Conservation (phyloP, 2,797 vertebrate species). For the Tolypeutes matacus region DNA sequence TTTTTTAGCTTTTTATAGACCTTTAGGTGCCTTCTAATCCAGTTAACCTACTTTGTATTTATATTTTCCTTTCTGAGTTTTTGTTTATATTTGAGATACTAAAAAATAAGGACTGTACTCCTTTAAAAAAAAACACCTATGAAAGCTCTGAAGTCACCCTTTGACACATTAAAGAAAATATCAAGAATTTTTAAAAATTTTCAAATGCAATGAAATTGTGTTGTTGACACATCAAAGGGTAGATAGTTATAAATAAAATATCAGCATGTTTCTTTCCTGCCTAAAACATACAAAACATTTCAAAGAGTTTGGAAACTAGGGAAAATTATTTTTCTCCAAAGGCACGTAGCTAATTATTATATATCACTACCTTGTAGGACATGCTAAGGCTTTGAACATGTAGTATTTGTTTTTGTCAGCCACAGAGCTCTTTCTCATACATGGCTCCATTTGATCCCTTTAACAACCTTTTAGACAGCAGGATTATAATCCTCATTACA, state of each 20-base stretch:
- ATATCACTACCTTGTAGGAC: neutral
- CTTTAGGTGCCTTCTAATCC: constrained; percentile 9
- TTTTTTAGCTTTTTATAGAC: neutral
- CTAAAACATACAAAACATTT: constrained; percentile 35
- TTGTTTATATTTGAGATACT: constrained; percentile 52
- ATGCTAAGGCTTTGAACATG: neutral
- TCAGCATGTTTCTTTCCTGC: neutral
- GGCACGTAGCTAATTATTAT: constrained; percentile 50
- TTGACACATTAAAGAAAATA: constrained; percentile 67
- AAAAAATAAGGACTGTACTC: neutral
- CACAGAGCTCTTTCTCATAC: neutral
- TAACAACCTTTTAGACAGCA: neutral
- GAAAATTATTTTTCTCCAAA: constrained; percentile 36
- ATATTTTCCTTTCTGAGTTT: constrained; percentile 26
- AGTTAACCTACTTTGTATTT: neutral
- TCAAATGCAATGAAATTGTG: constrained; percentile 37
- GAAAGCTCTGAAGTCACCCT: constrained; percentile 23
- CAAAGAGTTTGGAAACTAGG: constrained; percentile 45
- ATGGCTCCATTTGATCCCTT: neutral
- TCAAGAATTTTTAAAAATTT: constrained; percentile 52
- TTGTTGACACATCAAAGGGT: constrained; percentile 63
- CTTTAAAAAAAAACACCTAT: constrained; percentile 57
- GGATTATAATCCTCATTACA: neutral
- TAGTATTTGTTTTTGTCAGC: neutral
- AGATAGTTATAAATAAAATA: constrained; percentile 64